A percentile compares a stretch with the other conserved stretches of the same genome.
Conservation (phyloP, 2,113 vertebrate species). For the Corynorhinus townsendii region DNA sequence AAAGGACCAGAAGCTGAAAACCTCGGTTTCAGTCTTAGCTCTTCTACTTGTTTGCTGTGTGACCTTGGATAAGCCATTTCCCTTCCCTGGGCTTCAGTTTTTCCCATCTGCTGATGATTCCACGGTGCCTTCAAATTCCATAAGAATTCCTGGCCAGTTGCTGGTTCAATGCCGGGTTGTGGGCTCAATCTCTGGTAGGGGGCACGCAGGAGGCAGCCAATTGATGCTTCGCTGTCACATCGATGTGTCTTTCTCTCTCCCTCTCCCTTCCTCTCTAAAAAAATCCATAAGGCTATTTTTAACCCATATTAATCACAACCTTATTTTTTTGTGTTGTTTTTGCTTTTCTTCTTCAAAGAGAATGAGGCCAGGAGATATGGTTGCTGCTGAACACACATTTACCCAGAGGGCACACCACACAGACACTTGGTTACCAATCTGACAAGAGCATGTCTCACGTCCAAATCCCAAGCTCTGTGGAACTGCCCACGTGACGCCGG, state of each 20-base stretch:
- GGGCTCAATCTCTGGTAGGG: too few relatives aligned
- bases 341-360: slow-evolving; percentile 9
- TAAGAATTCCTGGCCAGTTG: too few relatives aligned
- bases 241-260: too few relatives aligned
- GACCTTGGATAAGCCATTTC: background rate
- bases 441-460: background rate
- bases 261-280: too few relatives aligned
- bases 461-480: background rate
- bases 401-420: background rate
- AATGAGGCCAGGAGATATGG: background rate
- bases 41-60: background rate
- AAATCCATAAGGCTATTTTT: background rate
- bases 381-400: background rate
- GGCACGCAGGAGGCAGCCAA: too few relatives aligned
- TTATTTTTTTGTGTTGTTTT: background rate
- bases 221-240: too few relatives aligned
- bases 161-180: too few relatives aligned
- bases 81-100: background rate
- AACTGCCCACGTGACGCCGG: rapidly evolving
- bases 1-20: background rate
- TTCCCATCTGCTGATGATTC: background rate
- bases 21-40: background rate
- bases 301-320: background rate
- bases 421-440: background rate
- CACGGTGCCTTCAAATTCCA: background rate